These are phyloP conservation scores for Drosophila kepulauana DNA, from an alignment of 1,140 invertebrate genomes.

Conservation along the genomic window DNA sequence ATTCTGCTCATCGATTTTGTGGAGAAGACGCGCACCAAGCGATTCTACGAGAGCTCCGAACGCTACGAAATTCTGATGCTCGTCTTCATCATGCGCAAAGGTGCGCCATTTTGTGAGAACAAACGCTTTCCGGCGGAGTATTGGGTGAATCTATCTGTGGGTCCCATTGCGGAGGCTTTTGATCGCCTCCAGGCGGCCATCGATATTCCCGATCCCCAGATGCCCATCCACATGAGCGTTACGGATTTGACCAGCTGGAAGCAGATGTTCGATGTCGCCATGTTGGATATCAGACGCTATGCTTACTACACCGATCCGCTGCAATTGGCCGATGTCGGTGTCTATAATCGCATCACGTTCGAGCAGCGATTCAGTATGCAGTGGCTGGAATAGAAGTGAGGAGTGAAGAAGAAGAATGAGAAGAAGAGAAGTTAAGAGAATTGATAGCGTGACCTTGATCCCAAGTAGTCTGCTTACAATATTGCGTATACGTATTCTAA, in stretches of 20 bases:
- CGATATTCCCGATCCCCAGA: slow-evolving; percentile 80
- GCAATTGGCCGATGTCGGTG: slow-evolving; percentile 76
- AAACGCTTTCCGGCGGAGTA: slow-evolving; percentile 79
- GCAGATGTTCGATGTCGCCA: slow-evolving; percentile 79
- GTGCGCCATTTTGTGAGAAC: slow-evolving; percentile 80
- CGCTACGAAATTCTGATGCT: slow-evolving; percentile 81
- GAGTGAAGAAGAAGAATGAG: too few relatives aligned
- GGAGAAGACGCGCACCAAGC: slow-evolving; percentile 79
- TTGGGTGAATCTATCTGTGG: slow-evolving; percentile 80
- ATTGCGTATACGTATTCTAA: background rate
- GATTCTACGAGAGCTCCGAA: slow-evolving; percentile 78
- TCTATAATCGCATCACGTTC: slow-evolving; percentile 75
- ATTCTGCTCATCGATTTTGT: slow-evolving; percentile 79
- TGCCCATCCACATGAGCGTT: slow-evolving; percentile 80
- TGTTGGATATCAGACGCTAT: slow-evolving; percentile 74
- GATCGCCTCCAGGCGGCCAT: slow-evolving; percentile 76
- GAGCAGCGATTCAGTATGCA: slow-evolving; percentile 79
- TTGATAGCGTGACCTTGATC: slow-evolving; percentile 1
- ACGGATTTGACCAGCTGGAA: slow-evolving; percentile 81
- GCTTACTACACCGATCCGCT: slow-evolving; percentile 78
- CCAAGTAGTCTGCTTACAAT: background rate
- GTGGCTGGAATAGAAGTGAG: slow-evolving; percentile 64
- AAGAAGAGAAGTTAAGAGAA: too few relatives aligned
- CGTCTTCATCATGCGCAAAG: slow-evolving; percentile 80
- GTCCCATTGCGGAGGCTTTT: slow-evolving; percentile 77